phyloP scores from a whole-genome alignment of 2,797 vertebrate genomes.

The Esox masquinongy region DNA sequence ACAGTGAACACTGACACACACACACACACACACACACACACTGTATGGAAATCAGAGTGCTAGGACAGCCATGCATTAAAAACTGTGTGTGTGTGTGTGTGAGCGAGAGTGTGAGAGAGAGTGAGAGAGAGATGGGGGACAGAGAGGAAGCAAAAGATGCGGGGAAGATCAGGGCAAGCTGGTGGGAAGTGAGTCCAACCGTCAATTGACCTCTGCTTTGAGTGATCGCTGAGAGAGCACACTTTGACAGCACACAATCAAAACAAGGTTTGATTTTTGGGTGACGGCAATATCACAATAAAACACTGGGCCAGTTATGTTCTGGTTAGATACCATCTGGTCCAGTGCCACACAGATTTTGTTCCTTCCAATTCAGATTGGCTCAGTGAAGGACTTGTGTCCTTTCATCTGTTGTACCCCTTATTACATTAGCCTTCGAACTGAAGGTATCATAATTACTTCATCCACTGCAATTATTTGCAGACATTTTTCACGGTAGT shows the following conservation, averaged over 20 bases:
- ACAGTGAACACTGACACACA: slow-evolving; percentile 43
- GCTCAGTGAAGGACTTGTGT: slow-evolving; percentile 2
- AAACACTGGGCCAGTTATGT: slow-evolving; percentile 54
- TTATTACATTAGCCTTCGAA: not conserved
- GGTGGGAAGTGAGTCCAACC: slow-evolving; percentile 8
- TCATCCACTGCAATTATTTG: slow-evolving; percentile 8
- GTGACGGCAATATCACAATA: slow-evolving; percentile 43
- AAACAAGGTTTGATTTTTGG: slow-evolving; percentile 58
- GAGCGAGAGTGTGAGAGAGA: not conserved
- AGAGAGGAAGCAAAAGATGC: not conserved
- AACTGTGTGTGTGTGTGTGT: slow-evolving; percentile 35
- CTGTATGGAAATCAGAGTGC: slow-evolving; percentile 56
- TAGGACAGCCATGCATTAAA: slow-evolving; percentile 55
- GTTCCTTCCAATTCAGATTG: slow-evolving; percentile 28
- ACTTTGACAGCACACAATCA: slow-evolving; percentile 40
- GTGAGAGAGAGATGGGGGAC: not conserved
- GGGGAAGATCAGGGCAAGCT: slow-evolving; percentile 2
- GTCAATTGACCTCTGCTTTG: slow-evolving; percentile 28
- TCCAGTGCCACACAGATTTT: slow-evolving; percentile 50
- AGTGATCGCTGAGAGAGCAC: slow-evolving; percentile 29
- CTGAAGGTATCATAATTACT: not conserved
- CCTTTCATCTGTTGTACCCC: not conserved
- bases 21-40: slow-evolving; percentile 30
- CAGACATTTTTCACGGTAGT: slow-evolving; percentile 12
- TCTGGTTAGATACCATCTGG: slow-evolving; percentile 61